Percentiles rank a stretch among this genome's conserved stretches.
Evolutionary conservation across 1,140 invertebrate species (phyloP).

Genomic region (Halictus rubicundus): DNA sequence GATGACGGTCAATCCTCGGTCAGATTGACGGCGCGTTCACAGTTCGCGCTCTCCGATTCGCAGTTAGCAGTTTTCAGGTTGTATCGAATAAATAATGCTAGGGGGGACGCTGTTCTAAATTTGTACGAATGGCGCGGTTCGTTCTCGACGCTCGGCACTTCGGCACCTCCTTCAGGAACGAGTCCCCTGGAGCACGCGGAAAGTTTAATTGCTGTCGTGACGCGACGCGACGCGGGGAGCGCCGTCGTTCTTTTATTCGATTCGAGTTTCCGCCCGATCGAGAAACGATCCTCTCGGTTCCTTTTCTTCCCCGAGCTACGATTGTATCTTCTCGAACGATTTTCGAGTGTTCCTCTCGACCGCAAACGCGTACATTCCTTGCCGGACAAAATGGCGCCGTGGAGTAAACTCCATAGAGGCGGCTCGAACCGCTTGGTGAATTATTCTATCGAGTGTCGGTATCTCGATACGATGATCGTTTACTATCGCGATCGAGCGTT

Average conservation of each 20-base stretch:
- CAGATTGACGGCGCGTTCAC: background rate
- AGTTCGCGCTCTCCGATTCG: too few relatives aligned
- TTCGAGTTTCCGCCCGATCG: background rate
- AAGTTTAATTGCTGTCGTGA: constrained; percentile 33
- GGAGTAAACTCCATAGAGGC: too few relatives aligned
- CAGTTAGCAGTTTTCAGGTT: too few relatives aligned
- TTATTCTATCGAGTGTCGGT: too few relatives aligned
- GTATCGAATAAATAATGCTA: constrained; percentile 18
- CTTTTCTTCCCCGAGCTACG: constrained; percentile 14
- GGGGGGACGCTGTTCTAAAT: background rate
- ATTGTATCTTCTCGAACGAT: too few relatives aligned
- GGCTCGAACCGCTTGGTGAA: background rate
- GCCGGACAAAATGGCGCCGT: too few relatives aligned
- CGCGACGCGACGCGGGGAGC: background rate
- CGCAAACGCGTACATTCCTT: too few relatives aligned
- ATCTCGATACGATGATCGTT: background rate
- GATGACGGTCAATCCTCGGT: constrained; percentile 20
- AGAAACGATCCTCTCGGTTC: constrained; percentile 11
- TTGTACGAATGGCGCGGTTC: background rate
- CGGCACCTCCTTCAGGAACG: background rate
- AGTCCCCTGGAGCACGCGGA: background rate
- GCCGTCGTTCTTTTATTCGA: constrained; percentile 12
- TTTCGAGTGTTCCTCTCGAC: too few relatives aligned
- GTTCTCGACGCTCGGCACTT: background rate
- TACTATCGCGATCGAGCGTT: too few relatives aligned